Evolutionary conservation across 2,113 vertebrate species (phyloP).

Genomic region (Donacobius atricapilla): DNA sequence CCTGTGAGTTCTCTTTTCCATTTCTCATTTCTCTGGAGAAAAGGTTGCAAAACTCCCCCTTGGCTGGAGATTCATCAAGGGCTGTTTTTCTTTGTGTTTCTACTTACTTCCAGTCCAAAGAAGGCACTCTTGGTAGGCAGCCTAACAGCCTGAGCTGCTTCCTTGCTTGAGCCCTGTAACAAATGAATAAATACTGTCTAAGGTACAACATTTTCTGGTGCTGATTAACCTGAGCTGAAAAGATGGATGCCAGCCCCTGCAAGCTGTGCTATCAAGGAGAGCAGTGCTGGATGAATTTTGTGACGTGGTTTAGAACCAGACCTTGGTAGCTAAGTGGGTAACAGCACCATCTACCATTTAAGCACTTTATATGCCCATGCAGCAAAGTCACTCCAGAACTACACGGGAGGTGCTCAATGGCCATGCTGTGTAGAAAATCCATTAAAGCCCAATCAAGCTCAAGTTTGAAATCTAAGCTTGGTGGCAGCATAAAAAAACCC

Average conservation of each 20-base stretch:
- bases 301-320: background rate
- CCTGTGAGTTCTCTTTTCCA: background rate
- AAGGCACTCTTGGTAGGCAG: background rate
- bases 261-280: background rate
- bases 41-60: background rate
- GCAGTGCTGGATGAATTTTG: background rate
- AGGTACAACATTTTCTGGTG: background rate
- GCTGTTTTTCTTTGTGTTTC: background rate
- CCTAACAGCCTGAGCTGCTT: background rate
- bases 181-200: conserved; percentile 17
- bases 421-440: conserved; percentile 38
- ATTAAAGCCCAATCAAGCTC: conserved; percentile 17
- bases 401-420: background rate
- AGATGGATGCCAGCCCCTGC: background rate
- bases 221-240: background rate
- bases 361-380: background rate
- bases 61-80: background rate
- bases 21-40: background rate
- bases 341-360: conserved; percentile 11
- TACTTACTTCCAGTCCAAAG: background rate
- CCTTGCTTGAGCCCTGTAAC: background rate
- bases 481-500: background rate
- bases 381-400: background rate
- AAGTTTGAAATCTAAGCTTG: background rate
- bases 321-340: background rate